Evolutionary conservation across 1,140 invertebrate genomes (phyloP), one percentile per base, ranked within the genome.

Genomic region (Drosophila repleta): DNA sequence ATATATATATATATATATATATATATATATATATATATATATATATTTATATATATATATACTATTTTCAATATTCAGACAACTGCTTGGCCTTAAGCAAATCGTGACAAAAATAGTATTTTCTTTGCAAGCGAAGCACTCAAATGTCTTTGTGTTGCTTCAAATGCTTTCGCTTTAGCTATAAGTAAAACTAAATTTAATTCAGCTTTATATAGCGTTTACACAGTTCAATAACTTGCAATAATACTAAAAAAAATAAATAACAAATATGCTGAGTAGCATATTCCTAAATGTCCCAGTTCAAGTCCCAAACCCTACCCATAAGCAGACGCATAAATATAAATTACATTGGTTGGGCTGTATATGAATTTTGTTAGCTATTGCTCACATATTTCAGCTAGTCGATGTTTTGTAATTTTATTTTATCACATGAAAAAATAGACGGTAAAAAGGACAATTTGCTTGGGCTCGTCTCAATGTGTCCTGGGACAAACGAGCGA

Each of bases 321-420:
- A 60, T 61, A 64, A 67, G 71, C 77, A 72, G 35, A 65, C 63
- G 20, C 61, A 74, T 69, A 77, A 80, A 77, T 61, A 80, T 76
- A 70, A 84, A 76, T 73, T 85, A 84, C 80, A 58, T 35, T 35
- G 11, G 58, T n/a, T 45, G 55, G 51, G 49, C 6, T 15, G 52
- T 20, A 55, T 55, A 55, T 20, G 29, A 17, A 15, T 53, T 13
- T 67, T 29, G 60, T 43, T 57, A 48, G 56, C 53, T 52, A 56
- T 72, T 60, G 55, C 66, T 65, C 79, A 81, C 57, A 82, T 78
- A 76, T 80, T 63, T 26, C 18, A 20, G 29, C 45, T 24, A 35
- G 80, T 68, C 63, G 60, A 80, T 78, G 76, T 72, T 69, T 85
- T 68, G 81, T 77, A 85, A 77, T 84, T 76, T 76, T 70, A 85